These are phyloP conservation scores for Latheticus oryzae DNA, from an alignment of 2,888 invertebrate genomes.

Conservation along the genomic window DNA sequence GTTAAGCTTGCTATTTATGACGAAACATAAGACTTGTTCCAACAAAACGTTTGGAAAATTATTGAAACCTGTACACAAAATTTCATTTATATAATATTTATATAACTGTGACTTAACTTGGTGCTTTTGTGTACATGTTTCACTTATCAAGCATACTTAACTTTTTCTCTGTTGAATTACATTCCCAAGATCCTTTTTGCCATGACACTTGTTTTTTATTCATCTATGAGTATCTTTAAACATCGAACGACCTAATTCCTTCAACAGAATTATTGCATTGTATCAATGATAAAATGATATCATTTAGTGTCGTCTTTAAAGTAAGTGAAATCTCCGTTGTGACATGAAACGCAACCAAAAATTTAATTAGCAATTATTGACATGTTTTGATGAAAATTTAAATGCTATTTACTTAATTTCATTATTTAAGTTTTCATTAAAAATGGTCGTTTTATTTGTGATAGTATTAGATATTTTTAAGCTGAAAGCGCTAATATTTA, in stretches of 20 bases:
- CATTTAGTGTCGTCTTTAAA: not conserved
- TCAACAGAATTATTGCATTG: slow-evolving; percentile 3
- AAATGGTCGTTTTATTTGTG: slow-evolving; percentile 17
- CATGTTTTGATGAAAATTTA: slow-evolving; percentile 10
- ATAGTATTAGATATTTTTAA: slow-evolving; percentile 6
- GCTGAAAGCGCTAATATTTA: slow-evolving; percentile 13
- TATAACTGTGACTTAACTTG: slow-evolving; percentile 4
- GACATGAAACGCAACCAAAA: slow-evolving; percentile 16
- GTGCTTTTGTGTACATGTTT: slow-evolving; percentile 22
- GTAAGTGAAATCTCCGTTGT: not conserved
- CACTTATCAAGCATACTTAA: not conserved
- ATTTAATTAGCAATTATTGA: slow-evolving; percentile 4
- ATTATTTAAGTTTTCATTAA: slow-evolving; percentile 1
- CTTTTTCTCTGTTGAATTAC: no score
- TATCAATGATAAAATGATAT: slow-evolving; percentile 3
- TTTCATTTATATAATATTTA: slow-evolving; percentile 30
- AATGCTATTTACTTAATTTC: not conserved
- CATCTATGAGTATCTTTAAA: not conserved
- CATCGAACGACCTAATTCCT: not conserved
- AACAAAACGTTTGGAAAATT: slow-evolving; percentile 5
- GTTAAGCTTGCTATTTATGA: slow-evolving; percentile 58
- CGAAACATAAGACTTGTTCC: slow-evolving; percentile 31
- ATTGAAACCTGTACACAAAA: slow-evolving; percentile 18
- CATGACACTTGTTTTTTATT: not conserved
- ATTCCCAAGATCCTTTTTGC: no score